Base-by-base conservation (phyloP, 1,140 invertebrate genomes). In the Belonocnema kinseyi region DNA sequence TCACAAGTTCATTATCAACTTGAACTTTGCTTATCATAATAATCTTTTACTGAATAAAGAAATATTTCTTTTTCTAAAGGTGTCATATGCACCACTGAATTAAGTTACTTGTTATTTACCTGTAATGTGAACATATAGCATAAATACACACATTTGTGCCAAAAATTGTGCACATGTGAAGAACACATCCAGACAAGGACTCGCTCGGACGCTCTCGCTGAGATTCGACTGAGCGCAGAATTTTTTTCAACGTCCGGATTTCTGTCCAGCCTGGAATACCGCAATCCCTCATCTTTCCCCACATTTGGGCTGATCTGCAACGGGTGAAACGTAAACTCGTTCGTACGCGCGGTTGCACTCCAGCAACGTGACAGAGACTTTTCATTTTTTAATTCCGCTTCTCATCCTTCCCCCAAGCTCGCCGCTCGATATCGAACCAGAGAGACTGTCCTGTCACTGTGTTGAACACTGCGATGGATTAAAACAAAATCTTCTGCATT, bases 41-140 rank as follows among this genome's bases (percentile, higher is more conserved):
- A 46, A 11, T 46, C 40, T 46, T 46, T 46, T 8, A 46, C 40
- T 46, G 1, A 11, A 11, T 11, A 46, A 46, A 0, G 6, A 46
- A 46, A 46, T 11, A 10, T 46, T 46, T 46, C 7, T 11, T 2
- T 46, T 2, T 46, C 40, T 46, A 54, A 16, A 26, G 50, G 74
- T 76, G 73, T 77, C 51, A 86, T 86, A 83, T 82, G 82, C 82
- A 82, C 75, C 85, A 81, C 85, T 90, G 88, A 89, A 90, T 89
- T 88, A 90, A 89, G 88, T 86, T 85, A 88, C 88, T 86, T 90
- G 88, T 90, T 88, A 90, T 90, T 90, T 90, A 90, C 88, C 83
- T 87, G 87, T 87, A n/a, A 89, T 90, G 86, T 87, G 88, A 88
- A 89, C 88, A 84, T 88, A 88, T 88, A 84, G 81, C 82, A 85